phyloP scores from a whole-genome alignment of 2,888 invertebrate genomes.

The Archips xylosteana region DNA sequence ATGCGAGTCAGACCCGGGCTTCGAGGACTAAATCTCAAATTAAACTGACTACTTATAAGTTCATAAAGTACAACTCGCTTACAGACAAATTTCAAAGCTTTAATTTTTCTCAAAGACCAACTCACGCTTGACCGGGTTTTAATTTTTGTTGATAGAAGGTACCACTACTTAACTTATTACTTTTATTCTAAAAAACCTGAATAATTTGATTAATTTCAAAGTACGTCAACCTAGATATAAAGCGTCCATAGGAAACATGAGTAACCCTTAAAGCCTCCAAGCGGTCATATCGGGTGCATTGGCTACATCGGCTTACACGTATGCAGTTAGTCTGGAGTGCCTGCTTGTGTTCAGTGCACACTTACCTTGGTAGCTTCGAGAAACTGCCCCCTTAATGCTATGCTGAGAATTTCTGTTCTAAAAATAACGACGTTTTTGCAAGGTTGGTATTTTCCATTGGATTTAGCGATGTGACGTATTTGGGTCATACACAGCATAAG shows the following conservation, averaged over 20 bases:
- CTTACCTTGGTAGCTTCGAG: conserved; percentile 45
- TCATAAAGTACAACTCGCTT: too few relatives aligned
- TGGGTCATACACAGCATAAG: neutral
- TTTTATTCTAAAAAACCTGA: too few relatives aligned
- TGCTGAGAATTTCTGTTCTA: conserved; percentile 3
- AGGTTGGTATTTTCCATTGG: neutral
- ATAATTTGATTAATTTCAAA: too few relatives aligned
- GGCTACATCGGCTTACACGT: conserved; percentile 56
- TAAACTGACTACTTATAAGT: too few relatives aligned
- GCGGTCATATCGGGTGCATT: conserved; percentile 51
- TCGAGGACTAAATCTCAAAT: too few relatives aligned
- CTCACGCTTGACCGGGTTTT: too few relatives aligned
- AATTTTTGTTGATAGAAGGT: too few relatives aligned
- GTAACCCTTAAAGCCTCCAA: neutral
- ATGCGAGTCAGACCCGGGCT: too few relatives aligned
- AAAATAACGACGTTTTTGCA: neutral
- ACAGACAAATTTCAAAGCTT: too few relatives aligned
- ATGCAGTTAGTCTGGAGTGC: conserved; percentile 63
- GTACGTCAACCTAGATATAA: neutral
- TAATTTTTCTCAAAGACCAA: too few relatives aligned
- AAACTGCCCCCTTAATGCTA: conserved; percentile 13
- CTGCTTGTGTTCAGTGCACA: conserved; percentile 52
- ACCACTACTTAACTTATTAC: too few relatives aligned
- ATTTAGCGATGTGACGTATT: neutral
- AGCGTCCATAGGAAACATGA: neutral